Base-by-base conservation (phyloP, 1,140 invertebrate species). In the Euura lappo region DNA sequence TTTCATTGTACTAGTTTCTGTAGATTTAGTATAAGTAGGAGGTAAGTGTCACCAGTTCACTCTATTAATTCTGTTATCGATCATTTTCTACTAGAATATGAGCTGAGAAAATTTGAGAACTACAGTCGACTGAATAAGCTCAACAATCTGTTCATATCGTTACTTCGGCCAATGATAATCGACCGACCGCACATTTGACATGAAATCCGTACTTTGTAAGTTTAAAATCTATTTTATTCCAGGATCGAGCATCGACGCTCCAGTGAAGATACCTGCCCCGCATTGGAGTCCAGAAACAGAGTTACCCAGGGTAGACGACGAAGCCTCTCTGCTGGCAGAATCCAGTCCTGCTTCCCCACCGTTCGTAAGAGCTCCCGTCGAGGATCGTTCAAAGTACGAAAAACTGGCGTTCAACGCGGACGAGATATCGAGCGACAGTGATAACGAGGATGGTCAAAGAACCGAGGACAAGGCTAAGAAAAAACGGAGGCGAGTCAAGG, bases 371-470 rank as follows among this genome's bases (percentile, higher is more conserved):
- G 88, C 91, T 0, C 93, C 93, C 0, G 75, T 92, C 0, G 93
- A 94, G 77, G 92, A 94, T 84, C 87, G 93, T 10, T 94, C 93
- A n/a, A 94, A 94, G 77, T 95, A 94, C 78, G 93, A 94, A 77
- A 95, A 94, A 79, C 83, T 94, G n/a, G 89, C 90, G 2, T 89
- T 89, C 76, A 89, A 89, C 69, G 82, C 81, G 0, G 92, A 91
- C 73, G 90, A 90, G 68, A 81, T 90, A 4, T 92, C 91, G 28
- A 92, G 92, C 3, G 91, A 92, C 72, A 87, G 86, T 71, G 89
- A 91, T 71, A 89, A 90, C 5, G 88, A 82, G 51, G 77, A 76
- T 13, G 65, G 65, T n/a, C 85, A 76, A 8, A 72, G 68, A 44
- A 75, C 73, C 43, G 81, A 77, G 44, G 83, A 81, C 0, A 82